phyloP scores from a whole-genome alignment of 2,797 vertebrate genomes.

The Novumbra hubbsi region DNA sequence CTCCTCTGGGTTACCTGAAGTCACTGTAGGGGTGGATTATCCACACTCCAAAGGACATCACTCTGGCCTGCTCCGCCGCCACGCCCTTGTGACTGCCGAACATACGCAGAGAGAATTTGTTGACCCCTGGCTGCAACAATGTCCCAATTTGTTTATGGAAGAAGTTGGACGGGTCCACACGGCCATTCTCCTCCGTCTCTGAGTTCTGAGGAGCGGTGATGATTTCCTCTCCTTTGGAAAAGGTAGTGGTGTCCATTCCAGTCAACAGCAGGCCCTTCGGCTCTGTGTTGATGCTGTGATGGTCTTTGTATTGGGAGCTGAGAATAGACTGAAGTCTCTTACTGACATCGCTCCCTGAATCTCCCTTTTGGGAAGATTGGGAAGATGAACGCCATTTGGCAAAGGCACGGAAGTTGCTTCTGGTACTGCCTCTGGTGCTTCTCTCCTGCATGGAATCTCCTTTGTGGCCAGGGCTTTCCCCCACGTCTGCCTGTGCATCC shows the following conservation, averaged over 20 bases:
- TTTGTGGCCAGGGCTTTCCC: constrained; percentile 51
- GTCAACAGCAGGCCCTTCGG: constrained; percentile 55
- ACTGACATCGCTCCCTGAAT: constrained; percentile 56
- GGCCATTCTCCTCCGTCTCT: constrained; percentile 39
- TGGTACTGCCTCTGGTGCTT: constrained; percentile 41
- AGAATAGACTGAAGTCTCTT: constrained; percentile 66
- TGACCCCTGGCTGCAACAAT: constrained; percentile 90
- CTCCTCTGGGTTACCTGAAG: constrained; percentile 80
- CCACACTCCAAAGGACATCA: constrained; percentile 90
- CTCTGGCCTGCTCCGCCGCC: constrained; percentile 88
- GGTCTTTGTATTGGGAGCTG: constrained; percentile 63
- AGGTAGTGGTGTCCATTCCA: constrained; percentile 37
- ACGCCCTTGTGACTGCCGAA: constrained; percentile 95
- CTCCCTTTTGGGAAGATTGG: constrained; percentile 55
- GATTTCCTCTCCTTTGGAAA: constrained; percentile 5
- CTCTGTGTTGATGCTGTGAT: constrained; percentile 53
- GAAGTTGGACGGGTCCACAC: constrained; percentile 59
- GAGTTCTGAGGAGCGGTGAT: constrained; percentile 12
- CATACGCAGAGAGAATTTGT: constrained; percentile 96
- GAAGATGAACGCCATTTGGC: constrained; percentile 63
- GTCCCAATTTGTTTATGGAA: constrained; percentile 82
- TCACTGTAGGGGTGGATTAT: constrained; percentile 98
- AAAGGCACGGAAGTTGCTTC: constrained; percentile 64
- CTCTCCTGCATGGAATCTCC: constrained; percentile 42
- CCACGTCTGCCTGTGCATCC: constrained; percentile 39